Base-by-base conservation (phyloP, 2,113 vertebrate species). In the Coreoperca whiteheadi region DNA sequence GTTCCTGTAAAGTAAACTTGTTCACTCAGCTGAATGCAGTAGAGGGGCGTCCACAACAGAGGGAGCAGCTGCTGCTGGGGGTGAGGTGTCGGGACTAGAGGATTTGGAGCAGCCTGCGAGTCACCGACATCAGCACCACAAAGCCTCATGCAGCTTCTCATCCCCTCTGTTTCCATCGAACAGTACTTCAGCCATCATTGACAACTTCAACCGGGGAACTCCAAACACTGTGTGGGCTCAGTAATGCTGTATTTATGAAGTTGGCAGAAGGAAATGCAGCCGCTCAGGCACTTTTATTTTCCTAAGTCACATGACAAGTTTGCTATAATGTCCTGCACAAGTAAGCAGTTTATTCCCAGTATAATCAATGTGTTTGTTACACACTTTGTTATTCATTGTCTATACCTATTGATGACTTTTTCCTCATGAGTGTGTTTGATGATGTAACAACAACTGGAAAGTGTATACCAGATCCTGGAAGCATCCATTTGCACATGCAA, bases 11-110 rank as follows among this genome's bases (percentile, higher is more conserved):
- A 5, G 28, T 46, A 11, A 25, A 48, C 20, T 20, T 21, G 54
- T 28, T n/a, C 21, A 14, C 21, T 34, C 32, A 10, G n/a, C 4
- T 54, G 51, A 6, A 30, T 85, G 86, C 81, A 88, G 87, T 89
- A 9, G 46, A n/a, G 32, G 18, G 2, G 51, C 41, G 0, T 64
- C 43, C 39, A 30, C 90, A 82, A 75, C 78, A 88, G 92, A 81
- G 90, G 90, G 89, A 48, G 89, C 84, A 86, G 87, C 86, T 84
- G 79, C 81, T 82, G 77, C 77, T 76, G 71, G 30, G 15, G 51
- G 39, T 41, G 43, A 77, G 7, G 15, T 18, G 78, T 41, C 16
- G 30, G n/a, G 30, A 10, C 46, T 48, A 64, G 67, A 56, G 46
- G 50, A 65, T 66, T 67, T 54, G 8, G 9, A 80, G 39, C 39